Evolutionary conservation across 2,113 vertebrate genomes (phyloP).

Genomic region (Oreochromis niloticus): DNA sequence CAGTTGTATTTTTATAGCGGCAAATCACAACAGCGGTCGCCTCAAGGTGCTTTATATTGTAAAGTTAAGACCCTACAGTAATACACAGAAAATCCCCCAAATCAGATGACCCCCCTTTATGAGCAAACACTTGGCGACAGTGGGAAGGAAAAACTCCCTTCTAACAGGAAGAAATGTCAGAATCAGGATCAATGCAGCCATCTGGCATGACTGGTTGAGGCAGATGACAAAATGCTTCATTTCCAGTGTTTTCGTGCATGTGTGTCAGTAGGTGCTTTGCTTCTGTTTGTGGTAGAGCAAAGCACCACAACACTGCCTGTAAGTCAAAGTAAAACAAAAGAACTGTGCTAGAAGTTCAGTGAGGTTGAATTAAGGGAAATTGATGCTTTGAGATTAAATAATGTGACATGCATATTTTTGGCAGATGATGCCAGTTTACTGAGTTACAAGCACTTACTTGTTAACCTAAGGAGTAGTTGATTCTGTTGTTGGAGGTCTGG

Average conservation of each 20-base stretch:
- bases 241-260: background rate
- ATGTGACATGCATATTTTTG: fast-evolving
- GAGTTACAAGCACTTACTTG: background rate
- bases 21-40: background rate
- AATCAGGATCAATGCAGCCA: background rate
- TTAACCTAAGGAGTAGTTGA: background rate
- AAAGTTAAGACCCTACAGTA: fast-evolving
- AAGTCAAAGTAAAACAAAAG: background rate
- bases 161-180: background rate
- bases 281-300: background rate
- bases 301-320: background rate
- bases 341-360: fast-evolving
- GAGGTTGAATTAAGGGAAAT: background rate
- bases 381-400: background rate
- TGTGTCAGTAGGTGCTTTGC: background rate
- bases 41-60: background rate
- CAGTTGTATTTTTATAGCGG: background rate
- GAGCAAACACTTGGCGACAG: background rate
- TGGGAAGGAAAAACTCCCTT: background rate
- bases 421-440: background rate
- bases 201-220: background rate
- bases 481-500: background rate
- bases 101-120: background rate
- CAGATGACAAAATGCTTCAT: background rate
- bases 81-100: background rate